Conservation (phyloP, 2,797 vertebrate genomes). For the Peromyscus melanophrys region DNA sequence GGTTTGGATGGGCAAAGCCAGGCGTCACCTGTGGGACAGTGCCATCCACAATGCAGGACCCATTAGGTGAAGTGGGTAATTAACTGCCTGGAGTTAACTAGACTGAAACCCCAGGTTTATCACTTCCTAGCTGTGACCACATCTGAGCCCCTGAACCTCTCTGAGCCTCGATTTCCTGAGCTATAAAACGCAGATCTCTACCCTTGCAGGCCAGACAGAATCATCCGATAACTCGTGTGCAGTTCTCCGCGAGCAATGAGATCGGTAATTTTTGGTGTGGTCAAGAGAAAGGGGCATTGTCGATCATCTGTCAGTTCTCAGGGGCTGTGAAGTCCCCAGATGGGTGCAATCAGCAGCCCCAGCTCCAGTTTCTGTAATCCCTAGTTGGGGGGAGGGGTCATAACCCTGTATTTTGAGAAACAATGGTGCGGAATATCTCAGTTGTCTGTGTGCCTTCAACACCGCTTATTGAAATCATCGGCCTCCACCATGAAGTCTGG, state of each 20-base stretch:
- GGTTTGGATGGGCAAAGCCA: background rate
- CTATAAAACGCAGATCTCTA: background rate
- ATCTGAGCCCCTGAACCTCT: background rate
- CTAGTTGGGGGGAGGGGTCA: background rate
- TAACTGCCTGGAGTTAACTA: background rate
- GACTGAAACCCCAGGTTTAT: background rate
- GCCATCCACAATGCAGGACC: background rate
- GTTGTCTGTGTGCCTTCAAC: background rate
- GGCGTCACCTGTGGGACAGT: too few relatives aligned
- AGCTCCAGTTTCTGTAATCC: constrained; percentile 55
- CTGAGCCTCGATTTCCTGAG: background rate
- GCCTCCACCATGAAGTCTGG: constrained; percentile 38
- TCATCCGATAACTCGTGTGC: background rate
- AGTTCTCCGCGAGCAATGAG: constrained; percentile 5
- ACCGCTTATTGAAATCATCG: background rate
- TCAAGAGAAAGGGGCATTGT: constrained; percentile 68
- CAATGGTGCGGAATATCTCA: background rate
- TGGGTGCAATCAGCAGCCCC: background rate
- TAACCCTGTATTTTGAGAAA: constrained; percentile 23
- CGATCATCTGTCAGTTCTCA: background rate
- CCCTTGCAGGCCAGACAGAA: background rate
- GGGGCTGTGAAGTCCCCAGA: background rate
- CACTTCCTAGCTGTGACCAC: background rate
- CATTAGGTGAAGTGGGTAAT: background rate
- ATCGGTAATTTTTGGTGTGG: constrained; percentile 21